Conservation (phyloP, 2,113 vertebrate genomes). For the Carollia perspicillata region DNA sequence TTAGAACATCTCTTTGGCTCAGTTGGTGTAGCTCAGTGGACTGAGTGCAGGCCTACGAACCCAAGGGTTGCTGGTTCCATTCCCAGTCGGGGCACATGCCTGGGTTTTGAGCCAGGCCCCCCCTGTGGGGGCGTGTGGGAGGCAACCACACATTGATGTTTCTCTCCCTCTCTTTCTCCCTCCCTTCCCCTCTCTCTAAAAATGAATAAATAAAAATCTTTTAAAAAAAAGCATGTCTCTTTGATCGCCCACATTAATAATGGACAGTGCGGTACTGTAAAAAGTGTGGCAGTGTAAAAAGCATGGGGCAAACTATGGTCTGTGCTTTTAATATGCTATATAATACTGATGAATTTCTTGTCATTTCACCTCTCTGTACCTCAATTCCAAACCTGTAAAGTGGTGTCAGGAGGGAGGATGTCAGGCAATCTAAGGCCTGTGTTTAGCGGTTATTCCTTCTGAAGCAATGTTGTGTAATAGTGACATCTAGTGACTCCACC, state of each 20-base stretch:
- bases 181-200: no score
- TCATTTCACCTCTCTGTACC: neutral
- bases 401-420: neutral
- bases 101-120: no score
- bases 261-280: neutral
- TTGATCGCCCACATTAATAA: neutral
- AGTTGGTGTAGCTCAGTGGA: no score
- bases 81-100: no score
- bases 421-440: neutral
- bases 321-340: neutral
- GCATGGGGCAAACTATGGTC: neutral
- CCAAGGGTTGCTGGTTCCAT: no score
- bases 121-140: no score
- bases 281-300: neutral
- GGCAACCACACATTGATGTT: no score
- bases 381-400: slow-evolving; percentile 8
- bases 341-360: neutral
- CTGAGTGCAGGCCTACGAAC: no score
- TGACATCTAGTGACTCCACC: neutral
- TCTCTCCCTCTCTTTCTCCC: no score
- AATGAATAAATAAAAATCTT: no score
- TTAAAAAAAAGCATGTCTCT: neutral
- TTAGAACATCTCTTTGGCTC: neutral
- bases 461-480: neutral
- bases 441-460: neutral